phyloP scores from a whole-genome alignment of 2,888 invertebrate species.

The Crossocerus cetratus region DNA sequence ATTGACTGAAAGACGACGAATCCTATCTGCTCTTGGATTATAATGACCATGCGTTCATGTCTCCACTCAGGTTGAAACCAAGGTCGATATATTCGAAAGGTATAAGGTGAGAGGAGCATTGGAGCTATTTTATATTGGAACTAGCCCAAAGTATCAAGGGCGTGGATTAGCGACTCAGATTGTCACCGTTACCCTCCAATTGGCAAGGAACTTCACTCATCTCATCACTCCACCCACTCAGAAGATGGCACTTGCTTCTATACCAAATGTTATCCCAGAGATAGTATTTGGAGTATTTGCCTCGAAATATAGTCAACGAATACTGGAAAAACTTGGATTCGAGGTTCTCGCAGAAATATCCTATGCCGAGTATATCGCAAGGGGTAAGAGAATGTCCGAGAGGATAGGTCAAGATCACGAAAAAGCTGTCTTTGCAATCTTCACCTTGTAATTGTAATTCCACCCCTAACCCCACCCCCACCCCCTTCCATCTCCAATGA shows the following conservation, averaged over 20 bases:
- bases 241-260: conserved; percentile 39
- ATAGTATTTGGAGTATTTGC: conserved; percentile 82
- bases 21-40: no score
- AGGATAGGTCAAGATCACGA: conserved; percentile 77
- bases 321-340: conserved; percentile 80
- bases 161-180: conserved; percentile 80
- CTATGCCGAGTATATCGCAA: conserved; percentile 80
- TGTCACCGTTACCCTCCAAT: conserved; percentile 67
- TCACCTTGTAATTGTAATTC: conserved; percentile 8
- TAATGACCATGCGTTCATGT: neutral
- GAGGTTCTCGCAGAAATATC: conserved; percentile 78
- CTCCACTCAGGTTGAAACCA: conserved; percentile 59
- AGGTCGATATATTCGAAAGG: conserved; percentile 79
- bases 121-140: conserved; percentile 84
- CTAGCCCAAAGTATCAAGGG: conserved; percentile 79
- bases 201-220: conserved; percentile 35
- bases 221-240: conserved; percentile 69
- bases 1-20: no score
- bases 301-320: conserved; percentile 80
- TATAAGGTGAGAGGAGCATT: conserved; percentile 80
- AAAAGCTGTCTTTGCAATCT: conserved; percentile 54
- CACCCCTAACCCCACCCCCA: no score
- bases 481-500: no score
- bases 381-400: conserved; percentile 81
- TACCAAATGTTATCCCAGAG: conserved; percentile 75